Percentiles rank a stretch among this genome's conserved stretches.
phyloP scores from a whole-genome alignment of 1,140 invertebrate species.

The Calliopsis andreniformis region DNA sequence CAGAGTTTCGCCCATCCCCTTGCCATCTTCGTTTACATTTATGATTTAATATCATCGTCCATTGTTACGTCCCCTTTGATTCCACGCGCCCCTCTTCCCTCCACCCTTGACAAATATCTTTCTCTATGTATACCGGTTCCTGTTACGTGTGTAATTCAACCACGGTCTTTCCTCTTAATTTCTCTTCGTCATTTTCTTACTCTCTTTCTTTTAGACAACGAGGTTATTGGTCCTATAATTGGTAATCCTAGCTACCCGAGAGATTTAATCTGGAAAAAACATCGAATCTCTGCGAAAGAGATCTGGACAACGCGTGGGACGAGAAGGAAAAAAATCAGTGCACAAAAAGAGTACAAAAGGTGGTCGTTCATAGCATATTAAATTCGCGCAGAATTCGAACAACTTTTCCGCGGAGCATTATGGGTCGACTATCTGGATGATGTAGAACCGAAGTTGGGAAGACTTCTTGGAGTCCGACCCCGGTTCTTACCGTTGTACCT shows the following conservation, averaged over 20 bases:
- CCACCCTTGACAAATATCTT: conserved; percentile 63
- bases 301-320: background rate
- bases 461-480: conserved; percentile 61
- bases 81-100: conserved; percentile 19
- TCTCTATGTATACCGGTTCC: conserved; percentile 63
- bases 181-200: background rate
- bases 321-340: background rate
- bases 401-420: conserved; percentile 77
- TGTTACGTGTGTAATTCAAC: conserved; percentile 68
- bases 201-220: too few relatives aligned
- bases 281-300: background rate
- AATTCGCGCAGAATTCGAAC: conserved; percentile 76
- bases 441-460: conserved; percentile 79
- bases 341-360: conserved; percentile 19
- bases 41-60: conserved; percentile 73
- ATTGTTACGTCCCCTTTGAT: conserved; percentile 66
- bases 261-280: too few relatives aligned
- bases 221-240: too few relatives aligned
- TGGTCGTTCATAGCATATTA: conserved; percentile 74
- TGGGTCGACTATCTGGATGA: conserved; percentile 77
- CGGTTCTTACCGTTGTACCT: conserved; percentile 45
- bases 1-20: conserved; percentile 37
- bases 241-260: too few relatives aligned
- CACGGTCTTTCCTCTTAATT: conserved; percentile 47
- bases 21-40: conserved; percentile 71